Evolutionary conservation across 2,113 vertebrate species (phyloP), one percentile per base, ranked within the genome.

Genomic region (Channa argus): DNA sequence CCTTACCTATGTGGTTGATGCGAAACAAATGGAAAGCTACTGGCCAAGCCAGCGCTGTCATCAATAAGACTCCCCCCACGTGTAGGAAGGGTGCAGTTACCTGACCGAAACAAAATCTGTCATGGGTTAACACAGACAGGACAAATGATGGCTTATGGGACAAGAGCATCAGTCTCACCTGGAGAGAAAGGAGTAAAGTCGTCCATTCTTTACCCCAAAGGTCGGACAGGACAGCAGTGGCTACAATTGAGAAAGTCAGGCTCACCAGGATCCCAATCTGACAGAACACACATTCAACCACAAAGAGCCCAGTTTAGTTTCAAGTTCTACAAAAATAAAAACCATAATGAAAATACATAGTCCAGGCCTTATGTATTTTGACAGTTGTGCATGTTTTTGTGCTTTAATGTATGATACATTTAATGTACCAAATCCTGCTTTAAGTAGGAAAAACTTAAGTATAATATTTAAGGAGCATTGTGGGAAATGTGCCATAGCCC

Each of bases 1-100:
- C 3, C 74, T 54, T 90, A 96, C 96, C 93, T 89, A 83, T 93
- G 52, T 91, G 93, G 58, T 80, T 91, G 86, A 95, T 92, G 83
- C 93, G 88, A 80, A 95, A 94, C 86, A 95, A 93, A 75, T 96
- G 93, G 61, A 96, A 67, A 13, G 95, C 93, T 46, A 96, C 84
- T 0, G 96, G 96, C 96, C 96, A 97, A 8, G 95, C 92, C 66
- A 97, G 81, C 2, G 92, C 71, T 0, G 95, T 94, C 94, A 95
- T 94, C 55, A 93, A 24, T 0, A 89, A 49, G 74, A 96, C 94
- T 76, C 94, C 95, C 0, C 94, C 94, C 69, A 96, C 36, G 0
- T 97, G 96, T 11, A 97, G 86, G 60, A 94, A 96, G 5, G 96
- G 96, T 3, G 96, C 96, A 0, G 96, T 96, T 24, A 97, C 85